A percentile compares a stretch with the other conserved stretches of the same genome.
Evolutionary conservation across 2,797 vertebrate genomes (phyloP).

Genomic region (Tokudaia muenninki): DNA sequence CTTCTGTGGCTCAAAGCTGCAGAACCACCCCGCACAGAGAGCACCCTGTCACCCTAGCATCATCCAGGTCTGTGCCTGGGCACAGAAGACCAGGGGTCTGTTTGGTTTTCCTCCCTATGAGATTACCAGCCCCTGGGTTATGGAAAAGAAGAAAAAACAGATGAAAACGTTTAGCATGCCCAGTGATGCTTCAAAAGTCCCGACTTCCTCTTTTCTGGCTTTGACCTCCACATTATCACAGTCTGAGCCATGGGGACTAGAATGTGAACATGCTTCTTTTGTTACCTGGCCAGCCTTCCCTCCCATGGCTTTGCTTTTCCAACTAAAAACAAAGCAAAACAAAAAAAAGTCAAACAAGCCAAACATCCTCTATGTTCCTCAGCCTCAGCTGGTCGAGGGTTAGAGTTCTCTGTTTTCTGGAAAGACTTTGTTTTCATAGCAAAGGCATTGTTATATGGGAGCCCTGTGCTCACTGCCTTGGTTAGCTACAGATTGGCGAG

Average conservation of each 20-base stretch:
- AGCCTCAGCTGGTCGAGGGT: background rate
- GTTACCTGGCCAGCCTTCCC: conserved; percentile 63
- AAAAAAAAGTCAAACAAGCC: conserved; percentile 12
- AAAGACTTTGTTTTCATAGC: background rate
- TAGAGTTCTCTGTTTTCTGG: background rate
- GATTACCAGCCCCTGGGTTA: background rate
- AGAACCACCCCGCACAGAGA: too few relatives aligned
- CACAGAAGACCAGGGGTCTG: background rate
- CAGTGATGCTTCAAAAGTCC: background rate
- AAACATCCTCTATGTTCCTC: background rate
- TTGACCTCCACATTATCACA: conserved; percentile 9
- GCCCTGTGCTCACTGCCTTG: background rate
- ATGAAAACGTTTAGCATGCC: background rate
- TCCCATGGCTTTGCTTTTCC: conserved; percentile 43
- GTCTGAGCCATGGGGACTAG: background rate
- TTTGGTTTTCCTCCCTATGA: background rate
- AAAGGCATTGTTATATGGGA: background rate
- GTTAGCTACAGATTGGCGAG: background rate
- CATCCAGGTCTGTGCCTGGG: fast-evolving
- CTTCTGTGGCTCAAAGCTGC: fast-evolving
- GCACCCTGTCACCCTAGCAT: fast-evolving
- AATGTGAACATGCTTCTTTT: background rate
- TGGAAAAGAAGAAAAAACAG: conserved; percentile 15
- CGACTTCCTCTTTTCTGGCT: background rate
- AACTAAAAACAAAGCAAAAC: conserved; percentile 44